Base-by-base conservation (phyloP, 2,888 invertebrate species). In the Apamea monoglypha region DNA sequence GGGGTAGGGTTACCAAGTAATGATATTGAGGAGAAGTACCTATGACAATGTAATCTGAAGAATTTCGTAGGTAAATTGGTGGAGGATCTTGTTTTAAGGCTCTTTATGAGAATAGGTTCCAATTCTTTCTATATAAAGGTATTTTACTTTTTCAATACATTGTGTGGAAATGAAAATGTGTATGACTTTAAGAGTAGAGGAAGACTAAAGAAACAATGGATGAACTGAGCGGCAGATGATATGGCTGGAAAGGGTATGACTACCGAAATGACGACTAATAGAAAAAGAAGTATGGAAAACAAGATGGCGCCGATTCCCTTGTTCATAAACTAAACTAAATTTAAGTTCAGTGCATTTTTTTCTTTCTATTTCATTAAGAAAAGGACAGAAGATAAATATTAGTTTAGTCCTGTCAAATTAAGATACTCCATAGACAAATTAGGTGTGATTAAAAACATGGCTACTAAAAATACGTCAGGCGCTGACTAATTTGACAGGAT, bases 1-100 rank as follows among this genome's bases (percentile, higher is more conserved):
- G n/a, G 86, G 80, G 18, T 90, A 77, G 68, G 14, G 59, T 89
- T 88, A 83, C 86, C 36, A 8, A 64, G 16, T 63, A 73, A 69
- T 71, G 29, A 74, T 70, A 83, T 66, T 47, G 40, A 64, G 2
- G 25, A 47, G 47, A 50, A 63, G 8, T 67, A 59, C 7, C 21
- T 63, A 40, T 29, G 16, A 59, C 21, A 47, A 25, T 64, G 32
- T 47, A 21, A 59, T 56, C 32, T 59, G 32, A 32, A 64, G 53
- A 44, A 40, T 44, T 76, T 44, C 53, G 47, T 53, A 2, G 2
- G 25, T 53, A 6, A 21, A 47, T 73, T 18, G 12, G 10, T 36
- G 8, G 12, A 32, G 18, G 32, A 67, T 56, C 36, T 53, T 32
- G 53, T 70, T 53, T 18, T 3, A 70, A 25, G 16, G 16, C 47